A percentile compares a stretch with the other conserved stretches of the same genome.
phyloP scores from a whole-genome alignment of 2,113 vertebrate species.

The Malaclemys terrapin region DNA sequence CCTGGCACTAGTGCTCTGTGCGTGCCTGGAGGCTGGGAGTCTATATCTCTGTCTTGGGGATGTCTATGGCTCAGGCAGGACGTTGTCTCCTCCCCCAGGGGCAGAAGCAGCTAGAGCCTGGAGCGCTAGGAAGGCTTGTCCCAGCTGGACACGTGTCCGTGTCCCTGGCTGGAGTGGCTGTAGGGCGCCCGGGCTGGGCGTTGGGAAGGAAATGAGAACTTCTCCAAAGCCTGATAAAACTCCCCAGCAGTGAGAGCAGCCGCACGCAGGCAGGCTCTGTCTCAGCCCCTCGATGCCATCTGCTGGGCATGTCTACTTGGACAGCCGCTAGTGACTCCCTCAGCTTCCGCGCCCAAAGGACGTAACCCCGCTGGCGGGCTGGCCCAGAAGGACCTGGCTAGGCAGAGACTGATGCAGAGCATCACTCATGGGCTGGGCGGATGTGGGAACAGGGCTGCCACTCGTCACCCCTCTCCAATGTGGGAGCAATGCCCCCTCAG shows the following conservation, averaged over 20 bases:
- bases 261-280: background rate
- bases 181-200: background rate
- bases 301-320: background rate
- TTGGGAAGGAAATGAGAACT: background rate
- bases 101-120: background rate
- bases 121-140: background rate
- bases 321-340: background rate
- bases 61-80: background rate
- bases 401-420: background rate
- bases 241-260: background rate
- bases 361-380: background rate
- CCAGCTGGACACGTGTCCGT: background rate
- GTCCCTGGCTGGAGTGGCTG: background rate
- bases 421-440: background rate
- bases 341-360: background rate
- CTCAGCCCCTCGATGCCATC: background rate
- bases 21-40: background rate
- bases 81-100: background rate
- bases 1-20: background rate
- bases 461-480: no score
- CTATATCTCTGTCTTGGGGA: no score
- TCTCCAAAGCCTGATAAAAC: background rate
- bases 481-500: background rate
- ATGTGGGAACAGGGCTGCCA: background rate
- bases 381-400: background rate